Evolutionary conservation across 1,140 invertebrate genomes (phyloP).

Genomic region (Dryas iulia): DNA sequence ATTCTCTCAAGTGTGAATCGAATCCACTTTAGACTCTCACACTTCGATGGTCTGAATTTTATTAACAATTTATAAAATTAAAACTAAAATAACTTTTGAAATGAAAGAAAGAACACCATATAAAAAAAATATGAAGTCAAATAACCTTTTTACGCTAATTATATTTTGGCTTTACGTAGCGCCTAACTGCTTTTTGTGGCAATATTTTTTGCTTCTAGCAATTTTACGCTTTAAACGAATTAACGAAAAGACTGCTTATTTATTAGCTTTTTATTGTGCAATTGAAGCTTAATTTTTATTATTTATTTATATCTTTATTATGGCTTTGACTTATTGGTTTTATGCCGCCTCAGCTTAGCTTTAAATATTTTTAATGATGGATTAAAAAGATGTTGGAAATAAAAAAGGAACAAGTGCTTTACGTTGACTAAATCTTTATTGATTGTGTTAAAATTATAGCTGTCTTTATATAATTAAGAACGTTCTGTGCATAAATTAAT

Average conservation of each 20-base stretch:
- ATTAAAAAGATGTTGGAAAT: neutral
- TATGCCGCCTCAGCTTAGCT: neutral
- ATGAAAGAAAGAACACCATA: too few relatives aligned
- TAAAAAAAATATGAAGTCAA: neutral
- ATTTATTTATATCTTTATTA: constrained; percentile 7
- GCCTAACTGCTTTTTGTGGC: constrained; percentile 1
- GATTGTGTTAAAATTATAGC: neutral
- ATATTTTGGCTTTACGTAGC: neutral
- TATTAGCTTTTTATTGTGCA: constrained; percentile 20
- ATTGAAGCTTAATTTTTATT: constrained; percentile 10
- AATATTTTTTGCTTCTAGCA: constrained; percentile 18
- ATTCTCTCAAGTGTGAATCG: too few relatives aligned
- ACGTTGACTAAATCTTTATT: neutral
- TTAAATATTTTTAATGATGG: neutral
- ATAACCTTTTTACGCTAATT: neutral
- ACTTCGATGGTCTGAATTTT: too few relatives aligned
- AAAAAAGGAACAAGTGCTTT: neutral
- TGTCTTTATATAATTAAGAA: too few relatives aligned
- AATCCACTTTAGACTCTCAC: too few relatives aligned
- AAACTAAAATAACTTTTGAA: too few relatives aligned
- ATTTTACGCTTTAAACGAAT: constrained; percentile 18
- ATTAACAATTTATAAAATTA: too few relatives aligned
- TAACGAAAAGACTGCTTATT: constrained; percentile 24
- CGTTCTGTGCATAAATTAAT: too few relatives aligned
- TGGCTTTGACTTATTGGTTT: constrained; percentile 8